phyloP scores from a whole-genome alignment of 2,113 vertebrate species.

The Lethenteron reissneri region DNA sequence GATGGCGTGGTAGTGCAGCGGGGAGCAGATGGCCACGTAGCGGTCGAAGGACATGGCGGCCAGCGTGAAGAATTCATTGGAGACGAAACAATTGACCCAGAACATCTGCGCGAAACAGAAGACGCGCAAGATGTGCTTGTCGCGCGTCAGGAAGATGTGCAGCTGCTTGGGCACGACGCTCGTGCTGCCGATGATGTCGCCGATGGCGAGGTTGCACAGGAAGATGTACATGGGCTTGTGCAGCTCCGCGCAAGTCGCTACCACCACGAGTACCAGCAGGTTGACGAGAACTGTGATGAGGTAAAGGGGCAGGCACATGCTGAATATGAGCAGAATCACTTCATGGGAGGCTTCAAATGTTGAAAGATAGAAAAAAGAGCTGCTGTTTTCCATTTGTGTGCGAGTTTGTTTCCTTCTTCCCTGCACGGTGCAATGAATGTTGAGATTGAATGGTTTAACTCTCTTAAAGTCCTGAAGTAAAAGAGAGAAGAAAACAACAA shows the following conservation, averaged over 20 bases:
- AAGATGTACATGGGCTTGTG: constrained; percentile 16
- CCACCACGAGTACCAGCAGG: constrained; percentile 10
- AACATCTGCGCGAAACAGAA: constrained; percentile 18
- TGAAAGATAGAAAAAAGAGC: not conserved
- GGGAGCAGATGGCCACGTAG: constrained; percentile 19
- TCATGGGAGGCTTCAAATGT: constrained; percentile 15
- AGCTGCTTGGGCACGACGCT: constrained; percentile 16
- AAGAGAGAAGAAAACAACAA: no score
- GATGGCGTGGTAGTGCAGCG: constrained; percentile 14
- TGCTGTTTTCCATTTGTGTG: no score
- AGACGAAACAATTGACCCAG: constrained; percentile 13
- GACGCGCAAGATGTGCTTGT: constrained; percentile 10
- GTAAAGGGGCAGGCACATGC: constrained; percentile 8
- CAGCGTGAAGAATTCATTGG: constrained; percentile 16
- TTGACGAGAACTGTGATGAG: constrained; percentile 9
- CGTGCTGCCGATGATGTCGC: constrained; percentile 14
- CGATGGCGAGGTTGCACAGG: constrained; percentile 8
- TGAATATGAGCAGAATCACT: constrained; percentile 10
- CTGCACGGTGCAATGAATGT: no score
- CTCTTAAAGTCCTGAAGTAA: no score
- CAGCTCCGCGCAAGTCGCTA: not conserved
- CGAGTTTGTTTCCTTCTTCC: no score
- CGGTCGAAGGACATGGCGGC: constrained; percentile 14
- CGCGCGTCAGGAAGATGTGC: constrained; percentile 12
- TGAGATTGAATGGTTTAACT: no score